These are phyloP conservation scores for Atlantisia rogersi DNA, from an alignment of 2,113 vertebrate species.

Conservation along the genomic window DNA sequence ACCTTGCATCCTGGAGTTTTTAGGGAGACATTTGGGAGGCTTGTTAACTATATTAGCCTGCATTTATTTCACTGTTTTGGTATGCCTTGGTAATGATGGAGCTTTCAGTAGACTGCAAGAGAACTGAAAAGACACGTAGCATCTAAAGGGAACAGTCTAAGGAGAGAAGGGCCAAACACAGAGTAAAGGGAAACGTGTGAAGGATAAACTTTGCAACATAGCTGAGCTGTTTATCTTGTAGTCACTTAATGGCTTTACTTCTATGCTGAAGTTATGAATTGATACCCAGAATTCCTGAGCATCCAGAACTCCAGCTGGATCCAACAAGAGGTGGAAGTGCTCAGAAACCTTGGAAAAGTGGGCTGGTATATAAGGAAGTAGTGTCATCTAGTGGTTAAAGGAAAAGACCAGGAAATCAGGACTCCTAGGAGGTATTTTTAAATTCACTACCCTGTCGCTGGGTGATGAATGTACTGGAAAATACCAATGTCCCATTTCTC, in stretches of 20 bases:
- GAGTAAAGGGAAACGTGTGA: not conserved
- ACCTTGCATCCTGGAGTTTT: not conserved
- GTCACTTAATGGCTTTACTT: not conserved
- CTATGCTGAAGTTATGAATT: not conserved
- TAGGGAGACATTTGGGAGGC: not conserved
- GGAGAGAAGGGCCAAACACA: not conserved
- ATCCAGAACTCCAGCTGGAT: not conserved
- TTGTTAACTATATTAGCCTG: not conserved
- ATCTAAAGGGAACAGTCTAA: not conserved
- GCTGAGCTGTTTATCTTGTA: not conserved
- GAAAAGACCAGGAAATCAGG: not conserved
- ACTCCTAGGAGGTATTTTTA: not conserved
- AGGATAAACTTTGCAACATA: accelerated
- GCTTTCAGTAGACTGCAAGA: not conserved
- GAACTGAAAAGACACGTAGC: not conserved
- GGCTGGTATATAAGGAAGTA: not conserved
- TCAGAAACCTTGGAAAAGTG: not conserved
- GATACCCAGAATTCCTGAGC: not conserved
- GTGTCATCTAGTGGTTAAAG: slow-evolving; percentile 28
- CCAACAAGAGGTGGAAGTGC: not conserved
- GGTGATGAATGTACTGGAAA: not conserved
- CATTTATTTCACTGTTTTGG: not conserved
- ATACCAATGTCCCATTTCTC: not conserved
- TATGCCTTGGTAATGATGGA: not conserved
- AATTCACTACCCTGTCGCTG: not conserved